Percentiles rank a stretch among this genome's conserved stretches.
These are phyloP conservation scores for Pollenia labialis DNA, from an alignment of 2,888 invertebrate species.

Conservation along the genomic window DNA sequence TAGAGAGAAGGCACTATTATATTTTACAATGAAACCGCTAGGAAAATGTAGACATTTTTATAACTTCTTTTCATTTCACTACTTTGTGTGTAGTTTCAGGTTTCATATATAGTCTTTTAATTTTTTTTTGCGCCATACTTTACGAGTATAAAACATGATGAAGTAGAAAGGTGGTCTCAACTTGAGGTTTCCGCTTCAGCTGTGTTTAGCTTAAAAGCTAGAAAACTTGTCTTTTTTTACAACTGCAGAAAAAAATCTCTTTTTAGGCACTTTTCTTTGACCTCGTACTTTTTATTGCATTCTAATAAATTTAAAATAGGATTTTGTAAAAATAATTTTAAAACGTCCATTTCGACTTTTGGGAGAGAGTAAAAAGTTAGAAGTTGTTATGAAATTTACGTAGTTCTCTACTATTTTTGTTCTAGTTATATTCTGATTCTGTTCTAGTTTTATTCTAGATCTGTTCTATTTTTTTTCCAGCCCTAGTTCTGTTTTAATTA, in stretches of 20 bases:
- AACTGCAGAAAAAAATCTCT: conserved; percentile 4
- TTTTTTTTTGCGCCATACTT: conserved; percentile 8
- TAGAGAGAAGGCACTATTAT: conserved; percentile 3
- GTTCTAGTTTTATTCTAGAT: too few relatives aligned
- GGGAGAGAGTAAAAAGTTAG: not conserved
- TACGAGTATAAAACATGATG: conserved; percentile 37
- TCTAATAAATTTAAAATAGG: conserved; percentile 9
- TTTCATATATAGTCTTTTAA: not conserved
- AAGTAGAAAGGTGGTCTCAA: not conserved
- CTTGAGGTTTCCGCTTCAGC: conserved; percentile 1
- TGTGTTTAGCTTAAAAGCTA: conserved; percentile 33
- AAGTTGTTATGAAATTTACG: too few relatives aligned
- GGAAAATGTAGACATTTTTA: conserved; percentile 41
- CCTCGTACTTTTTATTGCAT: conserved; percentile 4
- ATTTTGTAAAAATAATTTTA: not conserved
- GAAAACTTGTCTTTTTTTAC: conserved; percentile 18
- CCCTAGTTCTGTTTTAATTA: too few relatives aligned
- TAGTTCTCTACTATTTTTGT: too few relatives aligned
- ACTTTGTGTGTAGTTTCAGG: conserved; percentile 15
- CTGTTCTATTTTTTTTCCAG: too few relatives aligned
- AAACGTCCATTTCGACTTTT: not conserved
- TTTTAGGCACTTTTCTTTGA: not conserved
- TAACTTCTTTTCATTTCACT: conserved; percentile 39
- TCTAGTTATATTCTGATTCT: too few relatives aligned
- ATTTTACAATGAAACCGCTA: conserved; percentile 37